These are phyloP conservation scores for Hippolais icterina DNA, from an alignment of 2,113 vertebrate genomes.

Conservation along the genomic window DNA sequence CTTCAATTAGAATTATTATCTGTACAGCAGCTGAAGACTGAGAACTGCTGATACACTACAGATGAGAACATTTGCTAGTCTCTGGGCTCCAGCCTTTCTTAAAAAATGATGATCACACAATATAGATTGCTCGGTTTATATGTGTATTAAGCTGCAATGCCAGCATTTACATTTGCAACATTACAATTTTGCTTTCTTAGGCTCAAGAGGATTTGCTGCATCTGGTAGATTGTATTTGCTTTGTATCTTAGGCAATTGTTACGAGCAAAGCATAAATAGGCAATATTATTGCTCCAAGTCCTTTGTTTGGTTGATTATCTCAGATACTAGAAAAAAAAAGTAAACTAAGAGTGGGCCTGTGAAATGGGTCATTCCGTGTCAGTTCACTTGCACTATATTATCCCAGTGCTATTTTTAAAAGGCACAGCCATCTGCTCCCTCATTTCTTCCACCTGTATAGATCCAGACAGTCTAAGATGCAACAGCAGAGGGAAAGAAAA, in stretches of 20 bases:
- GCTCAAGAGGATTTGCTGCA: constrained; percentile 46
- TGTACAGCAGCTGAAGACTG: constrained; percentile 67
- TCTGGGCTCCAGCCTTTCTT: constrained; percentile 68
- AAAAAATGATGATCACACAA: constrained; percentile 68
- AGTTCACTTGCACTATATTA: neutral
- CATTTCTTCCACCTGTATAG: constrained; percentile 1
- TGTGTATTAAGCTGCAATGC: constrained; percentile 52
- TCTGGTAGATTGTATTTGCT: constrained; percentile 48
- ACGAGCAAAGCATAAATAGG: constrained; percentile 4
- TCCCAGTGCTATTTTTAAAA: neutral
- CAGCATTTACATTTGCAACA: constrained; percentile 59
- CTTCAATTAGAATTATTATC: constrained; percentile 78
- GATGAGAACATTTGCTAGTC: constrained; percentile 65
- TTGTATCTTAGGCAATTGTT: constrained; percentile 48
- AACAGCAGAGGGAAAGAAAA: neutral
- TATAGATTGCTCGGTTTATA: constrained; percentile 55
- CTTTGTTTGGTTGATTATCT: neutral
- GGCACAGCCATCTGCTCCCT: neutral
- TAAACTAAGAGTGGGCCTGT: neutral
- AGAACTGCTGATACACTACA: constrained; percentile 74
- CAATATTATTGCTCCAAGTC: constrained; percentile 21
- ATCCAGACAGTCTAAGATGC: neutral
- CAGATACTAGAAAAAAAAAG: neutral
- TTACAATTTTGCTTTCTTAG: constrained; percentile 34
- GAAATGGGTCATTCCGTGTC: constrained; percentile 6